phyloP scores from a whole-genome alignment of 2,888 invertebrate species.

The Pollenia griseotomentosa region DNA sequence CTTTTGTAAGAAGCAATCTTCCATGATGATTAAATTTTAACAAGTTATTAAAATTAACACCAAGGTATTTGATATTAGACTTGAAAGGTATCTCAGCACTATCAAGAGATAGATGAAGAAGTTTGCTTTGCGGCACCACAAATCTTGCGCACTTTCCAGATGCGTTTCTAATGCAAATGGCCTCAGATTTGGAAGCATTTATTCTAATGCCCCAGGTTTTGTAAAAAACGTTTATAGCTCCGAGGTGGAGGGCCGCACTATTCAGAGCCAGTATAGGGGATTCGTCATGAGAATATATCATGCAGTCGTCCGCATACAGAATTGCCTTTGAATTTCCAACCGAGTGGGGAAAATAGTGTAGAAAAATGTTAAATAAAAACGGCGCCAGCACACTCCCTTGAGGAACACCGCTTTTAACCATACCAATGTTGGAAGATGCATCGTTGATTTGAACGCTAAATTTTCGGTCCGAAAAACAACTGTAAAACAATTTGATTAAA shows the following conservation, averaged over 20 bases:
- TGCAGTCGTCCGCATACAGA: slow-evolving; percentile 30
- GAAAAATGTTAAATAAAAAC: slow-evolving; percentile 13
- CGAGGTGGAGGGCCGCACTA: neutral
- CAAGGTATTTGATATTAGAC: slow-evolving; percentile 4
- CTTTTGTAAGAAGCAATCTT: neutral
- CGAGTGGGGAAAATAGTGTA: slow-evolving; percentile 20
- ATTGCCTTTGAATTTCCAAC: neutral
- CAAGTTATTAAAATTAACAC: neutral
- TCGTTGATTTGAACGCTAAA: slow-evolving; percentile 31
- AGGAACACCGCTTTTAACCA: slow-evolving; percentile 45
- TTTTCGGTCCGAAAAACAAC: slow-evolving; percentile 21
- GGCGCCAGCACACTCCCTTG: slow-evolving; percentile 53
- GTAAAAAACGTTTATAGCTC: neutral
- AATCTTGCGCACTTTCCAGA: slow-evolving; percentile 23
- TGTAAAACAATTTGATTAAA: slow-evolving; percentile 27
- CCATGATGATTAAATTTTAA: neutral
- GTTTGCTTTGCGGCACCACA: slow-evolving; percentile 35
- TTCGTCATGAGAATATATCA: slow-evolving; percentile 14
- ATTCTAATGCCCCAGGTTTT: slow-evolving; percentile 32
- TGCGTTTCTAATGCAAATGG: slow-evolving; percentile 44
- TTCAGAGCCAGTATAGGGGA: neutral
- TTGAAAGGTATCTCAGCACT: slow-evolving; percentile 36
- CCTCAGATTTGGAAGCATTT: slow-evolving; percentile 42
- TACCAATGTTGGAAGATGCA: neutral
- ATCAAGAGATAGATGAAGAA: neutral